Conservation (phyloP, 1,140 invertebrate genomes). For the Achatina immaculata region DNA sequence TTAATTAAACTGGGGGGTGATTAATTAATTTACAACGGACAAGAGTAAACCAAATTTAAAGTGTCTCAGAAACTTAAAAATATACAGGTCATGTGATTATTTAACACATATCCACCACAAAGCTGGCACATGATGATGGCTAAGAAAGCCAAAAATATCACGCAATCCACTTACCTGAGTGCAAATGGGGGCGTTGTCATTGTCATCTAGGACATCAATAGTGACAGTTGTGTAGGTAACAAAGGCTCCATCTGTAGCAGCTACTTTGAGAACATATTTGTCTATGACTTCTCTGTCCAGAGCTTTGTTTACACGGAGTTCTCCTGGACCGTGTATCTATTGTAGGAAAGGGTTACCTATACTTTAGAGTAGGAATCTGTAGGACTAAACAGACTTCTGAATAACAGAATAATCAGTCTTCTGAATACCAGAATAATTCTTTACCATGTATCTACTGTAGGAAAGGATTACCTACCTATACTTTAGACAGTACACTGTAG, state of each 20-base stretch:
- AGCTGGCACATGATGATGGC: not conserved
- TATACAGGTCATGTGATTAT: too few species aligned
- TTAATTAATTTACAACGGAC: too few species aligned
- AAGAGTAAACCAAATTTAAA: too few species aligned
- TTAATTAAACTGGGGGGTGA: too few species aligned
- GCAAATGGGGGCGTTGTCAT: constrained; percentile 80
- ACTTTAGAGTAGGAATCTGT: not conserved
- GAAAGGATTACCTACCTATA: not conserved
- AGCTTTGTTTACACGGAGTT: constrained; percentile 56
- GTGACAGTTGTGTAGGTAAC: constrained; percentile 75
- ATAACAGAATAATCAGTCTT: too few species aligned
- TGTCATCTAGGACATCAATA: constrained; percentile 77
- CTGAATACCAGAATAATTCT: too few species aligned
- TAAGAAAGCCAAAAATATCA: not conserved
- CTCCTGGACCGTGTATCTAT: constrained; percentile 53
- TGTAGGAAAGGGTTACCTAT: not conserved
- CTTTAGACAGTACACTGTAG: not conserved
- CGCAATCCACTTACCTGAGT: constrained; percentile 75
- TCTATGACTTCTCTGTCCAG: constrained; percentile 87
- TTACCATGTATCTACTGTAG: too few species aligned
- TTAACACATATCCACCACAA: too few species aligned
- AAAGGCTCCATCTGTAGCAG: constrained; percentile 85
- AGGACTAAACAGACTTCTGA: too few species aligned
- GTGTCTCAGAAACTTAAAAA: too few species aligned
- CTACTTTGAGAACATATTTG: constrained; percentile 85